phyloP scores from a whole-genome alignment of 2,888 invertebrate species.

The Acrocyrtus sp. region DNA sequence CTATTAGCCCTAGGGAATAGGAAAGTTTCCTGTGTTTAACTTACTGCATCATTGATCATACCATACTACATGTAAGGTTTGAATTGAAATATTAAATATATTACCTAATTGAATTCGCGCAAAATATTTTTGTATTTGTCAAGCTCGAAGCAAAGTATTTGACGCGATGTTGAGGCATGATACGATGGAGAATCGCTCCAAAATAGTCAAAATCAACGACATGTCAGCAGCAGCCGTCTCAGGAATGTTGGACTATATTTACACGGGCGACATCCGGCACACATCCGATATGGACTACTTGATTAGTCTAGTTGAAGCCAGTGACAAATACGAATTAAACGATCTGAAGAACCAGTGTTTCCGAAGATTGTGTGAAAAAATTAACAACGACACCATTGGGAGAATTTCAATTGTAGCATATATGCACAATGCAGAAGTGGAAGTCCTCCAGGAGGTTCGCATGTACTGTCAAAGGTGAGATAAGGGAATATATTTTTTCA shows the following conservation, averaged over 20 bases:
- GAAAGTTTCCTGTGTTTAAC: background rate
- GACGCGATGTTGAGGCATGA: conserved; percentile 66
- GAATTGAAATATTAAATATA: too few species aligned
- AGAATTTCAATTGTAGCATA: conserved; percentile 50
- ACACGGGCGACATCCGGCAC: conserved; percentile 68
- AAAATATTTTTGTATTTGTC: conserved; percentile 4
- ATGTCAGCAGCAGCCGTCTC: conserved; percentile 66
- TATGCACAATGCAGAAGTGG: conserved; percentile 50
- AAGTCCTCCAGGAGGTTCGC: conserved; percentile 46
- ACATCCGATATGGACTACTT: conserved; percentile 44
- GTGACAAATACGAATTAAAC: conserved; percentile 68
- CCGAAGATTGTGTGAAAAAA: conserved; percentile 40
- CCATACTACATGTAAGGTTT: too few species aligned
- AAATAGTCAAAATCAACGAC: conserved; percentile 67
- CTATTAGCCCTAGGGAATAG: too few species aligned
- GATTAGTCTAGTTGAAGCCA: conserved; percentile 67
- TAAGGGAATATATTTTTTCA: background rate
- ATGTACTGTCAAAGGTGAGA: conserved; percentile 49
- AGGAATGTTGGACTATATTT: conserved; percentile 69
- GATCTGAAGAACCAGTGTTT: conserved; percentile 69
- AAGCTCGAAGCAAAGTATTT: conserved; percentile 68
- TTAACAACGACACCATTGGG: conserved; percentile 49
- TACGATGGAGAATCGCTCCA: conserved; percentile 60
- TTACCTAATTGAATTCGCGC: too few species aligned
- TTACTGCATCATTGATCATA: too few species aligned